These are phyloP conservation scores for Phortica magna DNA, from an alignment of 2,888 invertebrate species.

Conservation along the genomic window DNA sequence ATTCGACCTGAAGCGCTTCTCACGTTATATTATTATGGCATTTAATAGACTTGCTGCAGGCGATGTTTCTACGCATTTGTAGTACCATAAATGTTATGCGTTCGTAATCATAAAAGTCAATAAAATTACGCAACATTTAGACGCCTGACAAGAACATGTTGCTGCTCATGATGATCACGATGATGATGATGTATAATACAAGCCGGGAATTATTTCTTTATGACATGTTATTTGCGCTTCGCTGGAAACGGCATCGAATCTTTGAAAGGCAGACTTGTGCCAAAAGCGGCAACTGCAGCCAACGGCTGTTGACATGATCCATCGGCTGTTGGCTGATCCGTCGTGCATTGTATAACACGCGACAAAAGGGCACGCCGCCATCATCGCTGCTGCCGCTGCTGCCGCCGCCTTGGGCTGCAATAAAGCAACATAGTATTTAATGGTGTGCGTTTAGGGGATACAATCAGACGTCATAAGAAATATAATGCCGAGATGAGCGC, in stretches of 20 bases:
- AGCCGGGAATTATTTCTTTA: conserved; percentile 24
- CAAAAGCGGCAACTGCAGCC: conserved; percentile 10
- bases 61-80: not conserved
- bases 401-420: not conserved
- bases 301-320: not conserved
- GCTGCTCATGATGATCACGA: not conserved
- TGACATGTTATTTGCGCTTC: conserved; percentile 2
- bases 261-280: not conserved
- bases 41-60: not conserved
- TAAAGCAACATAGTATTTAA: conserved; percentile 1
- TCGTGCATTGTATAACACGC: not conserved
- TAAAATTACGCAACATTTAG: conserved; percentile 45
- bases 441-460: not conserved
- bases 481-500: not conserved
- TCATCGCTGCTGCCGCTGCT: not conserved
- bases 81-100: not conserved
- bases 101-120: conserved; percentile 36
- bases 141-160: not conserved
- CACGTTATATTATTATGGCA: too few relatives aligned
- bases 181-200: not conserved
- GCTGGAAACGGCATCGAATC: not conserved
- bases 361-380: not conserved
- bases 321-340: not conserved
- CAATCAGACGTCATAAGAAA: conserved; percentile 29
- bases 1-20: too few relatives aligned